Percentiles rank a stretch among this genome's conserved stretches.
These are phyloP conservation scores for Sipha flava DNA, from an alignment of 1,140 invertebrate species.

Conservation along the genomic window DNA sequence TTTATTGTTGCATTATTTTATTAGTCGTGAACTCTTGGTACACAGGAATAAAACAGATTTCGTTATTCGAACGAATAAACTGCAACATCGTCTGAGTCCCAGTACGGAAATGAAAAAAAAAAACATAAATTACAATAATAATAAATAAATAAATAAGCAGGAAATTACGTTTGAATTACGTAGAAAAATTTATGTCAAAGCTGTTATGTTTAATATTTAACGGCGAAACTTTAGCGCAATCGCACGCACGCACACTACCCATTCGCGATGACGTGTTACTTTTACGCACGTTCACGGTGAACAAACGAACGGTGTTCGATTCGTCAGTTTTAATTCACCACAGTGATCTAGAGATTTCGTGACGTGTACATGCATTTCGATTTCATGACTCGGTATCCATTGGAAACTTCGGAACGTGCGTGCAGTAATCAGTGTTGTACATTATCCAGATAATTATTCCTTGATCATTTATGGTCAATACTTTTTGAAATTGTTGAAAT, in stretches of 20 bases:
- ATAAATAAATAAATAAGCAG: too few species aligned
- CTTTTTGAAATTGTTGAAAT: too few species aligned
- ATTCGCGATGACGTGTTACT: background rate
- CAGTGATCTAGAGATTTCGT: background rate
- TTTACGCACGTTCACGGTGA: background rate
- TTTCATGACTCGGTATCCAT: background rate
- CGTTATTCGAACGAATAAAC: too few species aligned
- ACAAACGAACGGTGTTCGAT: background rate
- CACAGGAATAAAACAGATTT: too few species aligned
- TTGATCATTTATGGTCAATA: background rate
- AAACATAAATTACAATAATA: too few species aligned
- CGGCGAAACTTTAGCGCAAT: background rate
- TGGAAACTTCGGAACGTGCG: background rate
- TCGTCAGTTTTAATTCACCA: background rate
- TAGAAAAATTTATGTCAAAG: background rate
- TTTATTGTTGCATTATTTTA: too few species aligned
- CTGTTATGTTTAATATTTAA: constrained; percentile 7
- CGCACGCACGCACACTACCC: too few species aligned
- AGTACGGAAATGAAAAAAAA: background rate
- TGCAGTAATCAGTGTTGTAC: too few species aligned
- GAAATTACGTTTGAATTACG: background rate
- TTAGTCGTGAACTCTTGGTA: too few species aligned
- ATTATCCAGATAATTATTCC: background rate
- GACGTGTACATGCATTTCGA: background rate
- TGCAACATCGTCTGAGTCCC: background rate